A percentile compares a stretch with the other conserved stretches of the same genome.
These are phyloP conservation scores for Casuarius casuarius DNA, from an alignment of 2,113 vertebrate genomes.

Conservation along the genomic window DNA sequence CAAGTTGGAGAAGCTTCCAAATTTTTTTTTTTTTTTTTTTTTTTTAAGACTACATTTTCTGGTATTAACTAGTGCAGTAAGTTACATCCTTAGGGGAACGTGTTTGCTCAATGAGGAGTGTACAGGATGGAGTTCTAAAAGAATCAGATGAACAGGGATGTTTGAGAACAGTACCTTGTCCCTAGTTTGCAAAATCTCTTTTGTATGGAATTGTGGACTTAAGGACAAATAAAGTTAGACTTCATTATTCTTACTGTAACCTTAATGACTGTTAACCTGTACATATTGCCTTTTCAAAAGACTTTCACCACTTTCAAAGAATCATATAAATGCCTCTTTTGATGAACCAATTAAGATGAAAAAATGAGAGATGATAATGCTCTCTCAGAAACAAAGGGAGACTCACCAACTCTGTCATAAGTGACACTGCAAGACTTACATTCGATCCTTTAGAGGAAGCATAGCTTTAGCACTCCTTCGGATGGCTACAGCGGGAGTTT, in stretches of 20 bases:
- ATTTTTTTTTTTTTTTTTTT: too few relatives aligned
- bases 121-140: neutral
- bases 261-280: neutral
- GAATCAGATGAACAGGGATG: neutral
- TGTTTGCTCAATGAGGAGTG: neutral
- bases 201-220: neutral
- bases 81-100: neutral
- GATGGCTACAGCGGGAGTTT: neutral
- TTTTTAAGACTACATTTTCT: neutral
- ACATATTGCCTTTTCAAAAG: neutral
- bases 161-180: neutral
- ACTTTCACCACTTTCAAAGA: neutral
- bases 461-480: neutral
- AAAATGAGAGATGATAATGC: neutral
- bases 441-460: neutral
- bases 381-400: neutral
- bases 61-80: neutral
- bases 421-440: neutral
- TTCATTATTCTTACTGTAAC: neutral
- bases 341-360: neutral
- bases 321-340: neutral
- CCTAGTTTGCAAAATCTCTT: neutral
- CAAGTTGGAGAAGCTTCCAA: neutral
- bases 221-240: neutral
- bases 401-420: neutral